Evolutionary conservation across 2,113 vertebrate genomes (phyloP).

Genomic region (Ovibos moschatus): DNA sequence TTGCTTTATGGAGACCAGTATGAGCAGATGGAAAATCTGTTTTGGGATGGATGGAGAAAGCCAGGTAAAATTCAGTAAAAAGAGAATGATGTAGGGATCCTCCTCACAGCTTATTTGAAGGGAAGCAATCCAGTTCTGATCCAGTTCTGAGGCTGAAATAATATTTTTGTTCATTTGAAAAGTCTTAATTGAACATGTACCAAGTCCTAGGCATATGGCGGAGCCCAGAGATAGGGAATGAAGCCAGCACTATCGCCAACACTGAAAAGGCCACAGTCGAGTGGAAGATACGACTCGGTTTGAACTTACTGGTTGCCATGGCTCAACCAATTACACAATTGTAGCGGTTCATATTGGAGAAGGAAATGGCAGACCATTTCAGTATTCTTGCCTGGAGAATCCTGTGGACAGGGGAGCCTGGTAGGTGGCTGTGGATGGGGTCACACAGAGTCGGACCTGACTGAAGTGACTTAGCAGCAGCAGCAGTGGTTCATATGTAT

Average conservation of each 20-base stretch:
- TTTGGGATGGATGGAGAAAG: not conserved
- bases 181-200: not conserved
- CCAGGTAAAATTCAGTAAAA: not conserved
- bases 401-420: no score
- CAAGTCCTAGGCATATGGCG: not conserved
- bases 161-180: not conserved
- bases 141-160: not conserved
- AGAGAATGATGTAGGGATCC: not conserved
- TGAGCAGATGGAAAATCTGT: not conserved
- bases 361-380: no score
- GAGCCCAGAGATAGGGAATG: not conserved
- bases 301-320: not conserved
- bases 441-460: no score
- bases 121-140: not conserved
- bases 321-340: not conserved
- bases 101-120: not conserved
- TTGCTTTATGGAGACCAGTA: not conserved
- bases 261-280: not conserved
- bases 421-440: no score
- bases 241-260: not conserved
- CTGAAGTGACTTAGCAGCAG: no score
- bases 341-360: not conserved
- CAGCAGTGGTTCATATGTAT: not conserved
- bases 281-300: not conserved
- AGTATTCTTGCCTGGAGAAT: no score